Base-by-base conservation (phyloP, 2,888 invertebrate genomes). In the Brachypalpus laphriformis region DNA sequence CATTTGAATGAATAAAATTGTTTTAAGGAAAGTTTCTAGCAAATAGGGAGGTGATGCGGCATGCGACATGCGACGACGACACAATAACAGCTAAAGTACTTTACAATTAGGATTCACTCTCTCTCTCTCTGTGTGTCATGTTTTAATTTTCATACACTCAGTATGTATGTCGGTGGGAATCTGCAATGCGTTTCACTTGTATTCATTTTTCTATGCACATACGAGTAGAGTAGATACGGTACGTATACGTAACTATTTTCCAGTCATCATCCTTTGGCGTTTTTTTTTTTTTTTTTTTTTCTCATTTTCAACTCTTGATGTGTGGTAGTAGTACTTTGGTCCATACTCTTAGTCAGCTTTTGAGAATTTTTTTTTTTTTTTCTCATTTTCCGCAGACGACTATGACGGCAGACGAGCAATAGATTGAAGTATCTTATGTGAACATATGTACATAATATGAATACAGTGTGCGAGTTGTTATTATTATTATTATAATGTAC, bases 111-210 rank as follows among this genome's bases (percentile, higher is more conserved):
- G 31, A 57, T n/a, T 18, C n/a, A n/a, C n/a, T n/a, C n/a, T n/a
- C n/a, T n/a, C n/a, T n/a, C n/a, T n/a, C n/a, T n/a, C 37, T 57
- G n/a, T 37, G 34, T 37, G 37, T 18, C 20, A 20, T 57, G 11
- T 37, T 34, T 37, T 20, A 18, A 18, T 37, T 18, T 40, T 51
- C 25, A n/a, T 22, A 1, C 9, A n/a, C n/a, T n/a, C n/a, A n/a
- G n/a, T n/a, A n/a, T 31, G 16, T 31, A 14, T 42, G 61, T 25
- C n/a, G n/a, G 14, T 61, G 42, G 11, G 45, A 45, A 65, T 65
- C 51, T 68, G 66, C 51, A 68, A 68, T 68, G 66, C 66, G 66
- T 66, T 66, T 37, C 25, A 9, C 22, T 66, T 16, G 37, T 42
- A 14, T 22, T 22, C 7, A 45, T 11, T 34, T n/a, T 40, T 25